A percentile compares a stretch with the other conserved stretches of the same genome.
Evolutionary conservation across 2,113 vertebrate species (phyloP).

Genomic region (Psilopogon haemacephalus): DNA sequence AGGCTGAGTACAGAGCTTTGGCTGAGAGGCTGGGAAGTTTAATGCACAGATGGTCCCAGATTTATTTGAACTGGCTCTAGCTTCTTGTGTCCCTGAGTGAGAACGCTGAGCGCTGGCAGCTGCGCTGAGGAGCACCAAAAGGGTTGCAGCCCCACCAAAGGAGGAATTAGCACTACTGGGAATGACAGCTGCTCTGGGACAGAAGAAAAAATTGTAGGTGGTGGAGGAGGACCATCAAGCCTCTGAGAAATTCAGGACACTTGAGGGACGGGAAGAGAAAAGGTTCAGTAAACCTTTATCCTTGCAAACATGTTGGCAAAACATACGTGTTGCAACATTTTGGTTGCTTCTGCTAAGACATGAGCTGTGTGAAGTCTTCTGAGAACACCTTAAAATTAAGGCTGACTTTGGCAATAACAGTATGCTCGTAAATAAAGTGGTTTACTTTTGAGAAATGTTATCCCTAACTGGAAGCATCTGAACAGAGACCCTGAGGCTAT

Average conservation of each 20-base stretch:
- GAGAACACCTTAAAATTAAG: constrained; percentile 72
- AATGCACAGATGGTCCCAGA: background rate
- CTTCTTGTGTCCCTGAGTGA: background rate
- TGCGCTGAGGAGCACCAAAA: rapidly evolving
- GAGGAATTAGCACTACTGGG: background rate
- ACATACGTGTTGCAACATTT: constrained; percentile 58
- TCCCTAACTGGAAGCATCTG: constrained; percentile 33
- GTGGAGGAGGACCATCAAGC: background rate
- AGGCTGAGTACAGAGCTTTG: background rate
- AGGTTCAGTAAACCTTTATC: constrained; percentile 48
- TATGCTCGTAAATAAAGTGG: constrained; percentile 65
- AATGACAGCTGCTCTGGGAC: background rate
- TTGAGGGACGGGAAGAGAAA: background rate
- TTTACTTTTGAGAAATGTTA: constrained; percentile 58
- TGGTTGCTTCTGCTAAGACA: constrained; percentile 53
- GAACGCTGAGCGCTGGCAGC: background rate
- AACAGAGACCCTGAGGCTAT: background rate
- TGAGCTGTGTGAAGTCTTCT: constrained; percentile 31
- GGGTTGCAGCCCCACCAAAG: background rate
- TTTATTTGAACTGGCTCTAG: background rate
- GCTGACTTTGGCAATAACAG: constrained; percentile 69
- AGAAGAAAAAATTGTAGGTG: background rate
- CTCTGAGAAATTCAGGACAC: background rate
- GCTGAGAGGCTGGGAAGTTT: background rate
- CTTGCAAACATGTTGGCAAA: constrained; percentile 57